These are phyloP conservation scores for Drosophila kuntzei DNA, from an alignment of 2,888 invertebrate genomes.

Conservation along the genomic window DNA sequence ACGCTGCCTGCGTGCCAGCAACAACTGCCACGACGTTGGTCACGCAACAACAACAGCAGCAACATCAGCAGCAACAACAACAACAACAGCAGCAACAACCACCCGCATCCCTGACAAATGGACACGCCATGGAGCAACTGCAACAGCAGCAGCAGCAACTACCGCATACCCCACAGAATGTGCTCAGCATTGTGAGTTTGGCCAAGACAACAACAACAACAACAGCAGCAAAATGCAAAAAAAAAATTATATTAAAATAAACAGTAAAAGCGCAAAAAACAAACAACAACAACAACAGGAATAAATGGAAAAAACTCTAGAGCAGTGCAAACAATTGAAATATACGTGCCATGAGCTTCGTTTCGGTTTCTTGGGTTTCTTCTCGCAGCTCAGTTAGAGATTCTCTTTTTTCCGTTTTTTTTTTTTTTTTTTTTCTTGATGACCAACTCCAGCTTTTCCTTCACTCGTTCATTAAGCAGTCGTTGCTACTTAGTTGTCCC, in stretches of 20 bases:
- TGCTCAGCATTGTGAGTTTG: conserved; percentile 85
- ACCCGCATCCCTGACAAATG: conserved; percentile 75
- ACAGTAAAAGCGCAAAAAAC: conserved; percentile 32
- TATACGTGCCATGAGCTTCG: conserved; percentile 69
- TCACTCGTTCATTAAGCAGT: conserved; percentile 47
- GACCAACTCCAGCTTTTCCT: neutral
- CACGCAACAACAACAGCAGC: conserved; percentile 66
- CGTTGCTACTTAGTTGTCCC: conserved; percentile 42
- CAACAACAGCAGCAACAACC: conserved; percentile 54
- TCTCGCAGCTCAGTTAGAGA: conserved; percentile 1
- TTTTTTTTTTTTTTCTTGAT: neutral
- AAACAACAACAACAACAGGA: conserved; percentile 10
- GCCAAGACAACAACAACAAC: conserved; percentile 52
- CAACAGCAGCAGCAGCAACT: conserved; percentile 67
- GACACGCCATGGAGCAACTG: conserved; percentile 77
- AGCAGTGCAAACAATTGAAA: conserved; percentile 73
- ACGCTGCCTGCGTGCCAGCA: conserved; percentile 40
- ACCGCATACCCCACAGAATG: conserved; percentile 73
- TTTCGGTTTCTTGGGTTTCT: conserved; percentile 44
- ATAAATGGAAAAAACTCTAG: conserved; percentile 46
- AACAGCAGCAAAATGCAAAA: conserved; percentile 17
- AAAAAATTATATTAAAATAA: conserved; percentile 77
- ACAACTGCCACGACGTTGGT: conserved; percentile 67
- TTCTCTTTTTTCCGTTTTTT: conserved; percentile 6
- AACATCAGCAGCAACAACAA: conserved; percentile 52